Conservation (phyloP, 1,140 invertebrate genomes). For the Cylas formicarius region DNA sequence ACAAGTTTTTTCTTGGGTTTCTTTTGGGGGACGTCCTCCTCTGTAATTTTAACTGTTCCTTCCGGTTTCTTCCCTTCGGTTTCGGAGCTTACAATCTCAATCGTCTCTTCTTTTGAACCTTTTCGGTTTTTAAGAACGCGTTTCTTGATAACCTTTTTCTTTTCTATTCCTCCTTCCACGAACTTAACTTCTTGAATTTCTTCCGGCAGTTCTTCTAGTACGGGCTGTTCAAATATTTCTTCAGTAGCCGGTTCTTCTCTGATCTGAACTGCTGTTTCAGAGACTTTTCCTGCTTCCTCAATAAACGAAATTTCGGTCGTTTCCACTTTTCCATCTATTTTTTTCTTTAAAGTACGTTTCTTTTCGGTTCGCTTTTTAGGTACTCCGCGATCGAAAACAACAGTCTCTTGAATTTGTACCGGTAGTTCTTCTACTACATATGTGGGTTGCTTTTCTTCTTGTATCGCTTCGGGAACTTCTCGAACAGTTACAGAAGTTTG, state of each 20-base stretch:
- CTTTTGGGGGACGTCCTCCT: no score
- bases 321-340: conserved; percentile 15
- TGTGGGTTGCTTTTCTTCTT: conserved; percentile 19
- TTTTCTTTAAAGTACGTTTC: conserved; percentile 22
- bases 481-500: conserved; percentile 32
- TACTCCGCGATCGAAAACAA: conserved; percentile 27
- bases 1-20: conserved; percentile 31
- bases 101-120: conserved; percentile 2
- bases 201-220: conserved; percentile 9
- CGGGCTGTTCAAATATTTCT: conserved; percentile 4
- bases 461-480: conserved; percentile 35
- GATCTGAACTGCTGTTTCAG: conserved; percentile 16
- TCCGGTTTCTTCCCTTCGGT: background rate
- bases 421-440: conserved; percentile 18
- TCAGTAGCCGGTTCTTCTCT: conserved; percentile 25
- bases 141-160: conserved; percentile 9
- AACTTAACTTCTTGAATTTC: conserved; percentile 5
- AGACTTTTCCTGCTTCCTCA: conserved; percentile 6
- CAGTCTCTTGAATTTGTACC: conserved; percentile 29
- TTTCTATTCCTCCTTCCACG: conserved; percentile 7
- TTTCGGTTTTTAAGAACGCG: conserved; percentile 11
- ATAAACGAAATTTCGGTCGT: conserved; percentile 9
- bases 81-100: background rate
- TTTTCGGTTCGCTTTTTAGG: conserved; percentile 29
- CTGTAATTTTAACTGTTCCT: no score